Base-by-base conservation (phyloP, 1,140 invertebrate species). In the Littorina saxatilis region DNA sequence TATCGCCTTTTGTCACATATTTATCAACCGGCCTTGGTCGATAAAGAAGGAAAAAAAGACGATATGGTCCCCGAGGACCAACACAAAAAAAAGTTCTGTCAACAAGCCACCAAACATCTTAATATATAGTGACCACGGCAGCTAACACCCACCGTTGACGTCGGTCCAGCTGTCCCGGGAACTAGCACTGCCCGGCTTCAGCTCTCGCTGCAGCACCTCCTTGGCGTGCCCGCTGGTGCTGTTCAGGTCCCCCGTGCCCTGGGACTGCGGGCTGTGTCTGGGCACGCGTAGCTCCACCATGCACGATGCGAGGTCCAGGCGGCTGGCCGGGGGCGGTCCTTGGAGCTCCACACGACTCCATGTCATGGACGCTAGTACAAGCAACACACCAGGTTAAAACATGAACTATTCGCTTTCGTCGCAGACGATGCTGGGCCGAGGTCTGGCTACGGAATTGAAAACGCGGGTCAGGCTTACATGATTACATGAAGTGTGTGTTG, bases 271-370 rank as follows among this genome's bases (percentile, higher is more conserved):
- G 39, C 76, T 40, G 17, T 15, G 2, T 23, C 35, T 40, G 40
- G 86, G 74, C 63, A 82, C 81, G 40, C 82, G 79, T 11, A 91
- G 81, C 40, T 83, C 77, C 17, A 92, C 83, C n/a, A 84, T 63
- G 81, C 90, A 91, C 85, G 89, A 87, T 27, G 88, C 91, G 83
- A 92, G 90, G 82, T 92, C 92, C 32, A 92, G 81, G 35, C 92
- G 84, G 80, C 85, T 84, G 20, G 90, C 82, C 37, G 92, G 92
- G 4, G 91, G 87, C 32, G 91, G 90, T n/a, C 90, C 90, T 55
- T 88, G 83, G 27, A 91, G 78, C 32, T 90, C 87, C 68, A 92
- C 76, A 47, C 88, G 85, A n/a, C 84, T 88, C 91, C 90, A 92
- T 43, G 85, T 84, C 82, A 86, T 88, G 32, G 80, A 83, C 43